Evolutionary conservation across 1,140 invertebrate species (phyloP).

Genomic region (Parapsyche elsis): DNA sequence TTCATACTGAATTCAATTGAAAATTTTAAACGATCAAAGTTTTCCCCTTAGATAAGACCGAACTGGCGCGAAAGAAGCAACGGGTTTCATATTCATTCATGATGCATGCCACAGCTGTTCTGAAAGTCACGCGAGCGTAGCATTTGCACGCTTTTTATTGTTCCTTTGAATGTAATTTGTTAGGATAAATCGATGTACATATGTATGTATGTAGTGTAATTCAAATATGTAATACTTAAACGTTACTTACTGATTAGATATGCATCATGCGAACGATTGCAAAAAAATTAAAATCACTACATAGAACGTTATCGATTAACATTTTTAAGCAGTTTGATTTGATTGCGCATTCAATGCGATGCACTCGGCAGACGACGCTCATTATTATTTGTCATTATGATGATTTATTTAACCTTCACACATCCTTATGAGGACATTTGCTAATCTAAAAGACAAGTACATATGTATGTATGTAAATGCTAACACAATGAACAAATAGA

Average conservation of each 20-base stretch:
- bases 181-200: neutral
- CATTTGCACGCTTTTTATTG: slow-evolving; percentile 12
- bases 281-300: too few relatives aligned
- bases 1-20: neutral
- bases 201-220: too few relatives aligned
- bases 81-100: slow-evolving; percentile 21
- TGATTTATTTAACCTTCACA: too few relatives aligned
- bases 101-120: neutral
- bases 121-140: slow-evolving; percentile 18
- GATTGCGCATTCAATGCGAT: neutral
- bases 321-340: neutral
- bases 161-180: slow-evolving; percentile 3
- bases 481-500: too few relatives aligned
- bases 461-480: too few relatives aligned
- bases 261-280: too few relatives aligned
- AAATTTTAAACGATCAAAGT: slow-evolving; percentile 30
- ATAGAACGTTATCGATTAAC: neutral
- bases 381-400: too few relatives aligned
- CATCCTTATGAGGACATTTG: too few relatives aligned
- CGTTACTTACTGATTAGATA: too few relatives aligned
- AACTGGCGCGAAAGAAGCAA: neutral
- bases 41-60: slow-evolving; percentile 9
- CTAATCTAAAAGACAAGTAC: too few relatives aligned
- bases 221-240: too few relatives aligned
- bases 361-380: too few relatives aligned